Percentiles rank a stretch among this genome's conserved stretches.
phyloP scores from a whole-genome alignment of 2,113 vertebrate genomes.

The Thamnophis sirtalis region DNA sequence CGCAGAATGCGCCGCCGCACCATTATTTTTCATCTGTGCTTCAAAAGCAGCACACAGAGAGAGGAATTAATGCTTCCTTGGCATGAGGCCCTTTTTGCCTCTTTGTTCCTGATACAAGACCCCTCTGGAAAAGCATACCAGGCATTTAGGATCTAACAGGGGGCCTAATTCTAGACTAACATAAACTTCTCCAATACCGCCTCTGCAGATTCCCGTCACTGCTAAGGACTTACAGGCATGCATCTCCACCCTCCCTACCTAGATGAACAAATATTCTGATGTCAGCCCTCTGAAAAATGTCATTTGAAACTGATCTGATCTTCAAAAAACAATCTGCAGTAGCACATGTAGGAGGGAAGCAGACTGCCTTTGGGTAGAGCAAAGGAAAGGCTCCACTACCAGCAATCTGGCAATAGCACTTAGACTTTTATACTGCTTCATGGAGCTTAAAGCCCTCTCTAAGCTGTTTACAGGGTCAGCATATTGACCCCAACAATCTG shows the following conservation, averaged over 20 bases:
- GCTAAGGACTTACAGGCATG: background rate
- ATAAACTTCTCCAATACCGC: background rate
- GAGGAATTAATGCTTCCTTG: constrained; percentile 72
- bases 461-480: background rate
- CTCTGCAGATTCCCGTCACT: background rate
- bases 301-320: background rate
- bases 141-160: background rate
- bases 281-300: background rate
- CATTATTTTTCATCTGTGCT: constrained; percentile 67
- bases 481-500: background rate
- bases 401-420: background rate
- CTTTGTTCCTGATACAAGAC: constrained; percentile 55
- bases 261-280: background rate
- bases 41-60: constrained; percentile 61
- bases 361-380: background rate
- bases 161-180: background rate
- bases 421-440: background rate
- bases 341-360: background rate
- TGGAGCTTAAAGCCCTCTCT: background rate
- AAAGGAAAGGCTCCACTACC: background rate
- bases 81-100: constrained; percentile 55
- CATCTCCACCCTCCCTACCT: background rate
- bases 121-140: background rate
- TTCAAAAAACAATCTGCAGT: background rate
- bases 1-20: constrained; percentile 66